phyloP scores from a whole-genome alignment of 1,140 invertebrate genomes.

The Bombus sylvicola region DNA sequence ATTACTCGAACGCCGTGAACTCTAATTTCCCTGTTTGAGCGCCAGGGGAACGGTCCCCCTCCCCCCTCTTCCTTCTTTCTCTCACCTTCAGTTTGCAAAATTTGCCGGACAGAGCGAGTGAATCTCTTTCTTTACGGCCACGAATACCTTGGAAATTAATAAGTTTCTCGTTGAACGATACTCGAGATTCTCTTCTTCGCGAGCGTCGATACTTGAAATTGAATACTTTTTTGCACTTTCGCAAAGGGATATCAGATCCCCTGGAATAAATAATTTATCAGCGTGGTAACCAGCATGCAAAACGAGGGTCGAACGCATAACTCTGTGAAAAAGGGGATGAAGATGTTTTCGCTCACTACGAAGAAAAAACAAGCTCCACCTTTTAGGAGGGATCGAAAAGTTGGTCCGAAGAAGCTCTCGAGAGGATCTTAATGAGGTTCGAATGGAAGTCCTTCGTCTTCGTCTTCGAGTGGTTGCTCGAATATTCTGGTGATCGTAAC shows the following conservation, averaged over 20 bases:
- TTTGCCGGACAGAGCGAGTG: too few species aligned
- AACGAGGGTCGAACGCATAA: neutral
- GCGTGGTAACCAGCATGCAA: neutral
- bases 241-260: too few species aligned
- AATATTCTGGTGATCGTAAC: conserved; percentile 29
- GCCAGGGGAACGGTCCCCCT: neutral
- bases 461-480: conserved; percentile 12
- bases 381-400: conserved; percentile 19
- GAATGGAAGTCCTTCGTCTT: conserved; percentile 24
- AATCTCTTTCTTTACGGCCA: too few species aligned
- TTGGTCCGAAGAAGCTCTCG: conserved; percentile 27
- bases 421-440: conserved; percentile 46
- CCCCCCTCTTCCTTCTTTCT: neutral
- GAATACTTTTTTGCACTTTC: neutral
- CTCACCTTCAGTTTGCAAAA: neutral
- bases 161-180: neutral
- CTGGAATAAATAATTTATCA: conserved; percentile 29
- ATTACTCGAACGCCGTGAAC: neutral
- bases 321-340: neutral
- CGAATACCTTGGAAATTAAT: neutral
- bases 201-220: neutral
- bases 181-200: neutral
- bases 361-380: conserved; percentile 3
- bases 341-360: neutral
- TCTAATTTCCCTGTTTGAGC: conserved; percentile 31